Evolutionary conservation across 2,113 vertebrate genomes (phyloP), one percentile per base, ranked within the genome.

Genomic region (Petromus typicus): DNA sequence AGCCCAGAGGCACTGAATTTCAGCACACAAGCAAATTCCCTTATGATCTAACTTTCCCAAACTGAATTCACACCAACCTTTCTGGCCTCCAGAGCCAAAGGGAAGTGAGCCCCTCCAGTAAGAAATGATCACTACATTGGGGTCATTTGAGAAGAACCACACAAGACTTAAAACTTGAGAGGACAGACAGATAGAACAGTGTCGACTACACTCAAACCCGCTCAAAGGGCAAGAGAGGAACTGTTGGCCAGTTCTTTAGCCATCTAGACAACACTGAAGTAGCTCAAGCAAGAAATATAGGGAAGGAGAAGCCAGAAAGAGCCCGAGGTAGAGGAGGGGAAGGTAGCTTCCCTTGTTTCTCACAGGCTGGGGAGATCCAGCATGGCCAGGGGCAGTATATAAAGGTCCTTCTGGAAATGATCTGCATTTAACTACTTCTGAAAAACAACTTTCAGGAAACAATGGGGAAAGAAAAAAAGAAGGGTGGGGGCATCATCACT

Each of bases 291-390:
- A 27, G 54, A 34, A 4, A 4, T 25, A 25, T 3, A 25, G 82
- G 40, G 16, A 10, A 25, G 43, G 82, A 34, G 56, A 86, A 48
- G 2, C 13, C 2, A 64, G 37, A 8, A 45, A 45, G 13, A 59
- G 7, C 3, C 37, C 8, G n/a, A 18, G 8, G 1, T 0, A 0
- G 51, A 34, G 40, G 11, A 48, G 7, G 27, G 20, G 5, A 27
- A 18, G 2, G 10, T 7, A 8, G 67, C 32, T 34, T 54, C n/a
- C 23, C 8, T 32, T 66, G 57, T 73, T 5, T 76, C 32, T 34
- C 9, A 30, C n/a, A 7, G 32, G 23, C 1, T 2, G 32, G 37
- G 34, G 71, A 82, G 45, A 6, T 34, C 9, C 1, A 16, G 8
- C 2, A 8, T n/a, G 57, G 43, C 51, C 48, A 2, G 22, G 40